phyloP scores from a whole-genome alignment of 2,888 invertebrate species.

The Hypomecis punctinalis region DNA sequence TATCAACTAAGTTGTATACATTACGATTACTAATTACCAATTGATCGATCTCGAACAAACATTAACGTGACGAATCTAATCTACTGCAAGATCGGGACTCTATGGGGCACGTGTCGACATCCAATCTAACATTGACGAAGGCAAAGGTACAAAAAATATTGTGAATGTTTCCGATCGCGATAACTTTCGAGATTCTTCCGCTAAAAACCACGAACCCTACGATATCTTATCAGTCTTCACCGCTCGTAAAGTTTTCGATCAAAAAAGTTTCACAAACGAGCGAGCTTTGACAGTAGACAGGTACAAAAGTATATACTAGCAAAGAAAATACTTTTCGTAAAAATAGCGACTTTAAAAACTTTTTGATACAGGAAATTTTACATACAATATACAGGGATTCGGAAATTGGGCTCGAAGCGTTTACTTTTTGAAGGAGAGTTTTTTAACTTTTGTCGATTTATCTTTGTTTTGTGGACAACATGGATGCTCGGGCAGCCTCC shows the following conservation, averaged over 20 bases:
- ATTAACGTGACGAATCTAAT: conserved; percentile 76
- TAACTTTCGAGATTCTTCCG: conserved; percentile 65
- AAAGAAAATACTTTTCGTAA: conserved; percentile 75
- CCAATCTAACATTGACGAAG: conserved; percentile 80
- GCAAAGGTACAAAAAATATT: conserved; percentile 68
- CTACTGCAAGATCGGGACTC: conserved; percentile 73
- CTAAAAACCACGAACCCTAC: conserved; percentile 76
- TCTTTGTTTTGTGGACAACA: conserved; percentile 87
- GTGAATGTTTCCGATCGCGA: conserved; percentile 68
- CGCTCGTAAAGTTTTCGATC: conserved; percentile 78
- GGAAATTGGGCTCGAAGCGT: conserved; percentile 73
- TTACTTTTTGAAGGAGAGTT: conserved; percentile 82
- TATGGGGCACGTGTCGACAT: conserved; percentile 76
- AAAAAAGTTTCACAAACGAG: conserved; percentile 75
- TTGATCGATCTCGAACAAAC: conserved; percentile 76
- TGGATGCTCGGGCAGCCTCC: conserved; percentile 89
- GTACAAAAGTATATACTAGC: conserved; percentile 66
- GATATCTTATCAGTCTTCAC: conserved; percentile 83
- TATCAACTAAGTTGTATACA: conserved; percentile 79
- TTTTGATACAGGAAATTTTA: conserved; percentile 75
- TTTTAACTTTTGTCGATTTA: conserved; percentile 80
- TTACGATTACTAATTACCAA: conserved; percentile 75
- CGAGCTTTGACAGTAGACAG: conserved; percentile 72
- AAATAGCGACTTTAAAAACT: conserved; percentile 82
- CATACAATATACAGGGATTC: conserved; percentile 67